Conservation (phyloP, 2,888 invertebrate genomes). For the Neoitamus cyanurus region DNA sequence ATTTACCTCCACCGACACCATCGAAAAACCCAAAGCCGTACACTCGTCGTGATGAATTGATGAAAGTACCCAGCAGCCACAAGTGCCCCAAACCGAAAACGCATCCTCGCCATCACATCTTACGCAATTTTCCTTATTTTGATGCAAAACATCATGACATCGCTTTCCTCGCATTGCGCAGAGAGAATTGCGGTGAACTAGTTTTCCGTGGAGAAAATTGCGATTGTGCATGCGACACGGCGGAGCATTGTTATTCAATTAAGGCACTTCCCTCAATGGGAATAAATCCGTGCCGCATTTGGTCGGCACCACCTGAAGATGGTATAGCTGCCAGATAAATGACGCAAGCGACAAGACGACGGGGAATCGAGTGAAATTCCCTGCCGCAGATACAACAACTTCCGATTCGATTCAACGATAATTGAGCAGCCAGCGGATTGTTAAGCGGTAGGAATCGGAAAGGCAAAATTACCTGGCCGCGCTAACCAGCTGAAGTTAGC, state of each 20-base stretch:
- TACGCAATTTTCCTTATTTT: not conserved
- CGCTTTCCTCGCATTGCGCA: not conserved
- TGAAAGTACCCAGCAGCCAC: not conserved
- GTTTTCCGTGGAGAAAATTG: conserved; percentile 3
- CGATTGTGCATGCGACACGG: not conserved
- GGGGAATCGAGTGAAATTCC: conserved; percentile 14
- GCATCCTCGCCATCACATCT: not conserved
- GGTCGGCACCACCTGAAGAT: not conserved
- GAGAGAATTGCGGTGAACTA: not conserved
- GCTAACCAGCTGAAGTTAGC: not conserved
- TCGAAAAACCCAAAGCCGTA: not conserved
- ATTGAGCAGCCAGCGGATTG: not conserved
- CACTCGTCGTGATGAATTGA: not conserved
- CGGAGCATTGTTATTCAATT: conserved; percentile 8
- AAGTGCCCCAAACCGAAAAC: not conserved
- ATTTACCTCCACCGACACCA: not conserved
- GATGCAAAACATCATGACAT: not conserved
- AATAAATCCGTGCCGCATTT: not conserved
- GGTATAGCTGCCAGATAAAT: not conserved
- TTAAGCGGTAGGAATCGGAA: not conserved
- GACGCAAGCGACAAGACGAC: conserved; percentile 13
- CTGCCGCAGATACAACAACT: not conserved
- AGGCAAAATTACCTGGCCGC: not conserved
- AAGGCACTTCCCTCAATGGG: not conserved
- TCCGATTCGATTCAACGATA: conserved; percentile 8